These are phyloP conservation scores for Muntiacus muntjak DNA, from an alignment of 2,113 vertebrate species.

Conservation along the genomic window DNA sequence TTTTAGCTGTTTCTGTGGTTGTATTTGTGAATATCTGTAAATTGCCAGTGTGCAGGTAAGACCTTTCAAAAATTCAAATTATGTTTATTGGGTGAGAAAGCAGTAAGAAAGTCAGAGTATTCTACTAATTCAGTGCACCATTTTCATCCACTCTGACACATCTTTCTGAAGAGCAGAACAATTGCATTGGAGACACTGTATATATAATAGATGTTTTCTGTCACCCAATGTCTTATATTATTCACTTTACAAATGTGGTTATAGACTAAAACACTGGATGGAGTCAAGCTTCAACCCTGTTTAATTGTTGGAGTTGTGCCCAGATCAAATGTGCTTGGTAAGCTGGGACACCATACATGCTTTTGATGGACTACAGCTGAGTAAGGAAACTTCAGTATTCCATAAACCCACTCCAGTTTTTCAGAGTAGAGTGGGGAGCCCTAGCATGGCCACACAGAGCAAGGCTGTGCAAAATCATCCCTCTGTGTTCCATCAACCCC, in stretches of 20 bases:
- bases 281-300: not conserved
- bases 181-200: not conserved
- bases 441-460: not conserved
- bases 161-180: not conserved
- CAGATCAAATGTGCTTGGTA: not conserved
- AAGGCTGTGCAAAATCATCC: not conserved
- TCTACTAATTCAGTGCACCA: not conserved
- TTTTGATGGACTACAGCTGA: not conserved
- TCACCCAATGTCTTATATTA: not conserved
- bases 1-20: not conserved
- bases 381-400: not conserved
- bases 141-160: not conserved
- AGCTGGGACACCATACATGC: not conserved
- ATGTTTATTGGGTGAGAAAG: not conserved
- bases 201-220: not conserved
- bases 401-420: not conserved
- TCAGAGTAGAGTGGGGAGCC: not conserved
- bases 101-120: not conserved
- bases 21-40: not conserved
- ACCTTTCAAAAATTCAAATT: constrained; percentile 10
- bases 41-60: not conserved
- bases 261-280: not conserved
- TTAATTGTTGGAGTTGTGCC: not conserved
- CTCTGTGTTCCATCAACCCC: not conserved
- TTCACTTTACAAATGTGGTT: not conserved